phyloP scores from a whole-genome alignment of 2,797 vertebrate genomes.

The Xenops minutus region DNA sequence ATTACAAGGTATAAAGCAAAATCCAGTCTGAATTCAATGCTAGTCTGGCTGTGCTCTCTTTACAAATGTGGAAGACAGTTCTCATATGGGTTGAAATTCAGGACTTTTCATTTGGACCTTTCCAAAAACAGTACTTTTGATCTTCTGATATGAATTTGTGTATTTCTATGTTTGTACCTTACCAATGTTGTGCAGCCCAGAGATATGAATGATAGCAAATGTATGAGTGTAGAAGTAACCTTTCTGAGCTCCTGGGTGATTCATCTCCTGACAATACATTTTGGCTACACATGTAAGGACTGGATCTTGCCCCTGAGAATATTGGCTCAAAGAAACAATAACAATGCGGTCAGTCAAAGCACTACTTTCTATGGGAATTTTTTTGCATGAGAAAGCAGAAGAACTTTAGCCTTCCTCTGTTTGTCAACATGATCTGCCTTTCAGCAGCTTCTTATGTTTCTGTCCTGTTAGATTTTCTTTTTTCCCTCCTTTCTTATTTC shows the following conservation, averaged over 20 bases:
- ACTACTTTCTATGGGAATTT: conserved; percentile 22
- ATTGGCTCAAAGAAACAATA: conserved; percentile 27
- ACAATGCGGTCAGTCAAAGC: conserved; percentile 14
- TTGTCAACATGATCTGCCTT: conserved; percentile 17
- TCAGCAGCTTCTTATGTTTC: background rate
- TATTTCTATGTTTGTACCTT: background rate
- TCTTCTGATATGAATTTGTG: background rate
- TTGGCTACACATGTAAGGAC: conserved; percentile 11
- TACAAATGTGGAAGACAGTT: background rate
- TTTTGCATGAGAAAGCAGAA: conserved; percentile 12
- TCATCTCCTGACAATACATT: conserved; percentile 14
- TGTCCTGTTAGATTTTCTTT: background rate
- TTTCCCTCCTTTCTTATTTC: background rate
- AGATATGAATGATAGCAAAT: background rate
- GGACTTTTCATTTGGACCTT: background rate
- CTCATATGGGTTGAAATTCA: background rate
- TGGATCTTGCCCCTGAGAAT: conserved; percentile 30
- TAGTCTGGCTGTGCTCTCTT: background rate
- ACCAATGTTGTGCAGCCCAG: background rate
- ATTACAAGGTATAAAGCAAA: conserved; percentile 52
- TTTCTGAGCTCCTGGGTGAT: conserved; percentile 5
- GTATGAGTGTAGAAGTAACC: background rate
- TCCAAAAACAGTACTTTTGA: background rate
- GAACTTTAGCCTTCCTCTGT: conserved; percentile 7
- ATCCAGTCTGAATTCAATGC: background rate